Percentiles rank a stretch among this genome's conserved stretches.
Conservation (phyloP, 2,888 invertebrate genomes). For the Brachycybe producta region DNA sequence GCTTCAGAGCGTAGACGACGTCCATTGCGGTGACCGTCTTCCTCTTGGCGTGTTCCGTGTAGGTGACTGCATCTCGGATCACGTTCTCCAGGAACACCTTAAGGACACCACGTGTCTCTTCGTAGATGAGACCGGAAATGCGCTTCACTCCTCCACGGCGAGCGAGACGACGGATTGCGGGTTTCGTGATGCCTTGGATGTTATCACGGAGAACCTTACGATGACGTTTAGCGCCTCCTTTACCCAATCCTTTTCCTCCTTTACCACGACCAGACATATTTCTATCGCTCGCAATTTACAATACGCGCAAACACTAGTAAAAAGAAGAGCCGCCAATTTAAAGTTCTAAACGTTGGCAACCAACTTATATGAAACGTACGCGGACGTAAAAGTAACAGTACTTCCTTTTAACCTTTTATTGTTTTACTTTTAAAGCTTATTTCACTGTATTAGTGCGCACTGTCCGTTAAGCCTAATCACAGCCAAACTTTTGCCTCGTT, state of each 20-base stretch:
- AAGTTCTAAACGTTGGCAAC: no score
- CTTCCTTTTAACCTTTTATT: no score
- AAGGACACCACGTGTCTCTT: conserved; percentile 62
- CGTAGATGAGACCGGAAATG: conserved; percentile 63
- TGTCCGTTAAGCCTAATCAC: no score
- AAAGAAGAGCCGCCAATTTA: no score
- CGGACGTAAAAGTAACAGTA: no score
- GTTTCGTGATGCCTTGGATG: conserved; percentile 41
- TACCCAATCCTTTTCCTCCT: conserved; percentile 63
- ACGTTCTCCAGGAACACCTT: conserved; percentile 73
- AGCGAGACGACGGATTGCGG: conserved; percentile 38
- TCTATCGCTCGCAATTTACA: no score
- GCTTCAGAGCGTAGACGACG: conserved; percentile 70
- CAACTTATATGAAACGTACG: no score
- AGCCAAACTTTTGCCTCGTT: no score
- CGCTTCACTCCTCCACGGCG: conserved; percentile 43
- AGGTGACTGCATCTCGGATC: conserved; percentile 70
- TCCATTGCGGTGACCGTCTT: conserved; percentile 84
- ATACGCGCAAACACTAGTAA: no score
- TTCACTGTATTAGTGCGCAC: no score
- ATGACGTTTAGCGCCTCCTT: conserved; percentile 70
- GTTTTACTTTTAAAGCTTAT: no score
- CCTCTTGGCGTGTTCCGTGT: conserved; percentile 73
- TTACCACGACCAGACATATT: conserved; percentile 65
- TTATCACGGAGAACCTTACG: conserved; percentile 51